Evolutionary conservation across 2,113 vertebrate genomes (phyloP).

Genomic region (Hoplias malabaricus): DNA sequence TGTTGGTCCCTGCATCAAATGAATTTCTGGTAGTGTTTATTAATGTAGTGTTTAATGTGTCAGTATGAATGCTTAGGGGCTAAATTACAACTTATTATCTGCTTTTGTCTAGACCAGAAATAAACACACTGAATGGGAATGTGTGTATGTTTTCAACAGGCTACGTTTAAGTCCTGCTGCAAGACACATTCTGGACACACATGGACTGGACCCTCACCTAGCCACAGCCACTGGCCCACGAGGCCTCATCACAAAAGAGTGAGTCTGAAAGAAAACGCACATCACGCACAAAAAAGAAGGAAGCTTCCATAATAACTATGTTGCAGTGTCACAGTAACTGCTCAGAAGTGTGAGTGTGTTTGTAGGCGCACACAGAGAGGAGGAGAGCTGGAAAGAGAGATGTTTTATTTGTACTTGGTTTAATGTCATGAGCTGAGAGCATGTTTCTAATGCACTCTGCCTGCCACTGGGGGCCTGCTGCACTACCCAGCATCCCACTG

Average conservation of each 20-base stretch:
- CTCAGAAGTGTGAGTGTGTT: not conserved
- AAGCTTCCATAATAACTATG: not conserved
- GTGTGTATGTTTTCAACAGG: conserved; percentile 63
- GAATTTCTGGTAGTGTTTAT: too few species aligned
- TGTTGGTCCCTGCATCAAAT: too few species aligned
- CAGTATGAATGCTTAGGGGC: too few species aligned
- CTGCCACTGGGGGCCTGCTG: conserved; percentile 55
- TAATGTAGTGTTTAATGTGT: too few species aligned
- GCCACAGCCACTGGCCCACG: conserved; percentile 83
- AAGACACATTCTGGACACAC: conserved; percentile 86
- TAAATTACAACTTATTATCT: not conserved
- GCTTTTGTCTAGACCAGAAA: too few species aligned
- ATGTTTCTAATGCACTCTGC: conserved; percentile 51
- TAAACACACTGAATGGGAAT: too few species aligned
- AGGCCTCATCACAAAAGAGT: conserved; percentile 96
- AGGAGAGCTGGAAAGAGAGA: not conserved
- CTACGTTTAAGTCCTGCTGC: conserved; percentile 92
- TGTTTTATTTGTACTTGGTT: not conserved
- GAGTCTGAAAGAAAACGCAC: conserved; percentile 59
- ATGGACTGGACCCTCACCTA: conserved; percentile 79
- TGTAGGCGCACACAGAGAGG: not conserved
- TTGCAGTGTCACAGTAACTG: not conserved
- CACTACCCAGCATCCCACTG: conserved; percentile 64
- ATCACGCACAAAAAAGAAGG: not conserved
- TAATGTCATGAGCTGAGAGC: not conserved